Evolutionary conservation across 2,888 invertebrate species (phyloP), one percentile per base, ranked within the genome.

Genomic region (Platycheirus rosarum): DNA sequence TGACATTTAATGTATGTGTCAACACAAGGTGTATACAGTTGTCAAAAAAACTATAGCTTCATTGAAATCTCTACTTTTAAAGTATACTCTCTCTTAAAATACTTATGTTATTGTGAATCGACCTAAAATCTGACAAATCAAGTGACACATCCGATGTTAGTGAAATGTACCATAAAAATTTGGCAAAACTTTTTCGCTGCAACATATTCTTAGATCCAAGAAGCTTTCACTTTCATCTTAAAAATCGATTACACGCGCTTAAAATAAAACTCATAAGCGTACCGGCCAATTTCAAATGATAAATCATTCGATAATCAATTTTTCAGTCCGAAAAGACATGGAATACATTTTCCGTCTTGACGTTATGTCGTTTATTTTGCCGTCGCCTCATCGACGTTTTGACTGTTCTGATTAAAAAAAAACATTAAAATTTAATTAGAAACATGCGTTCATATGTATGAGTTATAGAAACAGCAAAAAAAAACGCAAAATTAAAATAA

Each of bases 211-310:
- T 46, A 32, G 20, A 29, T 13, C 9, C 20, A 26, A 29, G n/a
- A 18, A 63, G 49, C 65, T 80, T 80, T 76, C 51, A 76, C 70
- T 80, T 80, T 80, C 70, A 80, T 76, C 70, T 80, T 69, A 37
- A 53, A 76, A 80, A 76, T 80, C 76, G 76, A 80, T 76, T 76
- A 70, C 76, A 76, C 76, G 76, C 70, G 76, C 76, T 76, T n/a
- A n/a, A 53, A 76, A 70, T 76, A 66, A 75, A 80, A 75, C 55
- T 35, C 68, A 49, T 57, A 49, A 49, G 68, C 68, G 74, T 46
- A 68, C 49, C n/a, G n/a, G n/a, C n/a, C n/a, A n/a, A n/a, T n/a
- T 65, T 80, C 32, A 51, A 48, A 53, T 70, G 51, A 76, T 70
- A 80, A 80, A 76, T 76, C 80, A 80, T 70, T 42, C 63, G 69